Evolutionary conservation across 1,140 invertebrate genomes (phyloP), one percentile per base, ranked within the genome.

Genomic region (Rhagoletis zephyria): DNA sequence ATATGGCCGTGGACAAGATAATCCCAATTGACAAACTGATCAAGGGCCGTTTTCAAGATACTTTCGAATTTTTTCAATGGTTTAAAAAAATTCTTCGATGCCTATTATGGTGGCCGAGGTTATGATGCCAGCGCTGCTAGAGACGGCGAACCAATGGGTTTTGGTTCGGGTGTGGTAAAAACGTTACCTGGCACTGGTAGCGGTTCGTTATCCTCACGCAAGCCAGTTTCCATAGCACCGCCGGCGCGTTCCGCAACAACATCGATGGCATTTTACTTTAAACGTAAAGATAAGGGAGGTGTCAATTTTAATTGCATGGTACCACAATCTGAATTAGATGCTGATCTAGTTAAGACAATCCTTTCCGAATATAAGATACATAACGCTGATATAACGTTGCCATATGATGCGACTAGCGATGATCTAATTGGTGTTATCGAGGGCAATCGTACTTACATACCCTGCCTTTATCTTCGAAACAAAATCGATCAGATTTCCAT

Each of bases 11-110:
- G 90, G 99, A 99, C 94, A 99, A 99, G 97, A 98, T 99, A 96
- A 92, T 88, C 93, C 96, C 96, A 90, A 97, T 97, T 94, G 96
- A 97, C 95, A 96, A 94, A 94, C 95, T 97, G 94, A 97, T 98
- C 90, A 98, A 98, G 94, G 97, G 97, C 92, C 96, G 97, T 90
- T 99, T 98, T 94, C 97, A 98, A 95, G 98, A 99, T 95, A 99
- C 99, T 95, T 99, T 99, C 95, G 98, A 99, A 94, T 99, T 99
- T 95, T 96, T 99, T 89, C 98, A 99, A 95, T 99, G 98, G 98
- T 99, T 99, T 95, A 99, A 99, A 95, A 98, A 98, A 94, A 30
- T 99, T 99, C 94, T 99, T 99, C 94, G 98, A 99, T 94, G 98
- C 98, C 89, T 99, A 99, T 95, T 99, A 98, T 94, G 96, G 96